Evolutionary conservation across 2,888 invertebrate genomes (phyloP), one percentile per base, ranked within the genome.

Genomic region (Drosophila sordidapex): DNA sequence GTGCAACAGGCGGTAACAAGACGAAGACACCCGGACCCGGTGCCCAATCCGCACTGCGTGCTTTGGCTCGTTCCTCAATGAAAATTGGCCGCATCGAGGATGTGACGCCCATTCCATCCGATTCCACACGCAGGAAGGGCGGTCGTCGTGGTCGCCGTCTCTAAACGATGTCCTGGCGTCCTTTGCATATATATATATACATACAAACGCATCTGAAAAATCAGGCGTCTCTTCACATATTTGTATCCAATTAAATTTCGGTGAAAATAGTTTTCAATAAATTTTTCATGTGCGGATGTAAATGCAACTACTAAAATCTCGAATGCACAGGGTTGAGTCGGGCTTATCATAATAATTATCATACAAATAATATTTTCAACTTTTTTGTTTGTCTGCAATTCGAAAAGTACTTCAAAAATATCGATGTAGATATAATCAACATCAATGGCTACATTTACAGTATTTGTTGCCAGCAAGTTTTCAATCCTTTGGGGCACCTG

Each of bases 71-170:
- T 94, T 98, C 99, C 70, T 98, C 97, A 91, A 99, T 99, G 98
- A 99, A 99, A 94, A 99, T 99, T 93, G 99, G 99, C 61, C 97
- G 99, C 91, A 99, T 99, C 93, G 99, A 98, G 94, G 99, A 99
- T 95, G 99, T 99, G 8, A 99, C 99, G 21, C 99, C 99, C 33
- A 99, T 99, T 94, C 99, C 99, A 91, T 98, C 99, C 69, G 99
- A 99, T 94, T 97, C 98, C 81, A 99, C 99, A 69, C 97, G 99
- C 93, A 98, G 99, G 96, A 99, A 99, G 97, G 99, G 99, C 93
- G 99, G 99, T 94, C 96, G 99, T 93, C 97, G 99, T 95, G 99
- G 99, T 95, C 97, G 99, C 94, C 97, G 99, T 95, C 96, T 99
- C 96, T 99, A 99, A 95, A 29, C 31, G 13, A 11, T 40, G 2